Evolutionary conservation across 2,888 invertebrate genomes (phyloP).

Genomic region (Rotaria macrura): DNA sequence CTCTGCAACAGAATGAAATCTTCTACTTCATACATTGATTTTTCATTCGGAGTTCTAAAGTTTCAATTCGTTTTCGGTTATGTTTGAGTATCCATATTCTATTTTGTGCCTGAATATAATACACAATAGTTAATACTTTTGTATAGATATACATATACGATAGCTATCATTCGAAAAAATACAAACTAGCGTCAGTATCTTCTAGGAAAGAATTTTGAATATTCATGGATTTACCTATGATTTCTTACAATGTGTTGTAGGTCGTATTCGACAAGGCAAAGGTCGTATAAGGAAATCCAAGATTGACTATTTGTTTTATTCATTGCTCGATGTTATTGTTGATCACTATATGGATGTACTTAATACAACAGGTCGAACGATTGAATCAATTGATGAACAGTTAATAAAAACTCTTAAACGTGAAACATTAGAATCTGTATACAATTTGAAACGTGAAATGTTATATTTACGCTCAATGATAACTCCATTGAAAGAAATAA

Average conservation of each 20-base stretch:
- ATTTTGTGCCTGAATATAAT: too few relatives aligned
- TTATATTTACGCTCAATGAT: not conserved
- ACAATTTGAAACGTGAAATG: not conserved
- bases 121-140: too few relatives aligned
- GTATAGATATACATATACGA: too few relatives aligned
- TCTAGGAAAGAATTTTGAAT: too few relatives aligned
- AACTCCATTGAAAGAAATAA: not conserved
- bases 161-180: too few relatives aligned
- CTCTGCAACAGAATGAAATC: too few relatives aligned
- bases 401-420: not conserved
- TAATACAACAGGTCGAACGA: not conserved
- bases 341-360: conserved; percentile 20
- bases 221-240: too few relatives aligned
- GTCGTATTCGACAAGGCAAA: not conserved
- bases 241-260: not conserved
- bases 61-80: too few relatives aligned
- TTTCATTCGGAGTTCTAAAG: too few relatives aligned
- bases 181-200: too few relatives aligned
- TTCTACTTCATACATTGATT: too few relatives aligned
- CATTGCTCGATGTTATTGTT: not conserved
- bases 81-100: too few relatives aligned
- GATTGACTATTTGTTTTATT: not conserved
- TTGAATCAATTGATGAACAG: not conserved
- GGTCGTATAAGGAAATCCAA: not conserved
- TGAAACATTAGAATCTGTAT: not conserved